Evolutionary conservation across 2,888 invertebrate species (phyloP).

Genomic region (Caenorhabditis zanzibari): DNA sequence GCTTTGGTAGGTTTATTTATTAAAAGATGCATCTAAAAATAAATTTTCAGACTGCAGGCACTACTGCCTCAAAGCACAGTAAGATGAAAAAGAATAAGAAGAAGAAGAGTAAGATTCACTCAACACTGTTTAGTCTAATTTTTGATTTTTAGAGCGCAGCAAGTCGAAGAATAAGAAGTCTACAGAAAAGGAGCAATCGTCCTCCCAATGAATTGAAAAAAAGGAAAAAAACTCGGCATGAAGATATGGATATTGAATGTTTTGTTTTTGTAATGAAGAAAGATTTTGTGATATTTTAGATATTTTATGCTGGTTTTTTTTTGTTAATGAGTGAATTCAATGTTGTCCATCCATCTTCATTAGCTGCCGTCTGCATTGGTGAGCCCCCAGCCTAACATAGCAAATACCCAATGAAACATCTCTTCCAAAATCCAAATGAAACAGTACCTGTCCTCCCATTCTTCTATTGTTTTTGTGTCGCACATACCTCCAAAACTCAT

Average conservation of each 20-base stretch:
- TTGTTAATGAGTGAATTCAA: no score
- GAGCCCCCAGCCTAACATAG: neutral
- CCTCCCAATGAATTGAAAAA: neutral
- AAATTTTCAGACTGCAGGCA: constrained; percentile 14
- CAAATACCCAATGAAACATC: neutral
- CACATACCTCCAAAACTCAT: constrained; percentile 7
- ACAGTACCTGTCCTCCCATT: constrained; percentile 8
- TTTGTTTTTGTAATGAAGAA: no score
- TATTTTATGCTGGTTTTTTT: no score
- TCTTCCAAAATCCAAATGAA: constrained; percentile 4
- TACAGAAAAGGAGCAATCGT: constrained; percentile 16
- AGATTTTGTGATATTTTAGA: no score
- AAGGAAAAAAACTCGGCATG: neutral
- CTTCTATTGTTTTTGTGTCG: constrained; percentile 4
- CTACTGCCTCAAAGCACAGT: constrained; percentile 11
- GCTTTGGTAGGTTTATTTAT: constrained; percentile 10
- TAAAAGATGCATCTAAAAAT: neutral
- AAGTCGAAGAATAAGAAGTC: constrained; percentile 30
- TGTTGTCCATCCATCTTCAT: no score
- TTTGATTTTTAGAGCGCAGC: constrained; percentile 30
- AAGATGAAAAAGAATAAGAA: constrained; percentile 12
- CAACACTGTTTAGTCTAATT: neutral
- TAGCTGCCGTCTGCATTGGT: no score
- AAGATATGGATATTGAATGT: neutral
- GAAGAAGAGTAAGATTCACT: constrained; percentile 24